phyloP scores from a whole-genome alignment of 2,113 vertebrate genomes.

The Phyllostomus discolor region DNA sequence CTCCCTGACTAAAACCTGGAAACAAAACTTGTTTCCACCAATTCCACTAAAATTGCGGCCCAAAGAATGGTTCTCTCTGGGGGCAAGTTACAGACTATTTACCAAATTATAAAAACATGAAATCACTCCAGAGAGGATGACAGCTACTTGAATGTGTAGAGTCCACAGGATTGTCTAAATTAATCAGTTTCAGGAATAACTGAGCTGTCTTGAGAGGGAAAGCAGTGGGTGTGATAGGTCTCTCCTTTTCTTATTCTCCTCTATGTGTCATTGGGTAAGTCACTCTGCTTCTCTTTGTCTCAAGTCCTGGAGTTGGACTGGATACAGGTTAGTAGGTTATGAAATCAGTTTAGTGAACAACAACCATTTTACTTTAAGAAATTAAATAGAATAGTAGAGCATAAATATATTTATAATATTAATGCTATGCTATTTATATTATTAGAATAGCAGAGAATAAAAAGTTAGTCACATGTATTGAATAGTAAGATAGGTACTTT shows the following conservation, averaged over 20 bases:
- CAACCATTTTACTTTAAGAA: neutral
- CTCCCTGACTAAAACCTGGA: neutral
- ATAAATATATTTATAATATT: neutral
- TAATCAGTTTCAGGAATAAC: neutral
- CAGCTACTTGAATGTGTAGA: neutral
- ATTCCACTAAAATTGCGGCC: neutral
- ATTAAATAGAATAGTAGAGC: neutral
- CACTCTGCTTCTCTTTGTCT: neutral
- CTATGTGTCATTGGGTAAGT: neutral
- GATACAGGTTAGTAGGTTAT: neutral
- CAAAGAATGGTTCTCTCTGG: neutral
- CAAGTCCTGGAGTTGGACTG: neutral
- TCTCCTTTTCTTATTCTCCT: neutral
- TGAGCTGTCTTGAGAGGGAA: neutral
- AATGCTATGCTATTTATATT: neutral
- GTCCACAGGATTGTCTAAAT: neutral
- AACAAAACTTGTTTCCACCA: neutral
- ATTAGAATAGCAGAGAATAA: neutral
- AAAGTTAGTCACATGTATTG: neutral
- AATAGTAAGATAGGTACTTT: neutral
- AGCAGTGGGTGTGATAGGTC: neutral
- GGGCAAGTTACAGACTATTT: neutral
- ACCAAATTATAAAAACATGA: neutral
- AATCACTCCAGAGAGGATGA: neutral
- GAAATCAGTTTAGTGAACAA: neutral